Base-by-base conservation (phyloP, 1,140 invertebrate species). In the Bombus pyrosoma region DNA sequence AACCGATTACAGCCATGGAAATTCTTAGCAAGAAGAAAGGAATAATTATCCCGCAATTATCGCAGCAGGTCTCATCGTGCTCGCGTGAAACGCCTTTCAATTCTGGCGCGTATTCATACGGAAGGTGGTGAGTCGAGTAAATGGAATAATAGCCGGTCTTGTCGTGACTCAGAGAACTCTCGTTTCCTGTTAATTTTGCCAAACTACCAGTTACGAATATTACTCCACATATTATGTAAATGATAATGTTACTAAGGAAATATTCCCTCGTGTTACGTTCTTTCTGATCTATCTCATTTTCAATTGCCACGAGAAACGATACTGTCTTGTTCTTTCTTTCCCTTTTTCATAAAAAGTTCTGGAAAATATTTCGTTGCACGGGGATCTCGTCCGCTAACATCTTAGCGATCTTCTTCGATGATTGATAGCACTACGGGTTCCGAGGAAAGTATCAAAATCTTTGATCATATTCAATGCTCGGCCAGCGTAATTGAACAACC, bases 41-140 rank as follows among this genome's bases (percentile, higher is more conserved):
- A 87, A 87, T 90, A 90, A 91, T 90, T 90, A 89, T 91, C 85
- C 78, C 69, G 69, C 74, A 87, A 90, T 90, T 89, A 87, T 86
- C 39, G 53, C 81, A 75, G 80, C 59, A 59, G 59, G 53, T 90
- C 62, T 77, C 89, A 69, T 76, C 66, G 73, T 78, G 62, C n/a
- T n/a, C 32, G 47, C 57, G 34, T 39, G 62, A 47, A 82, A 80
- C 85, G 77, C 41, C 75, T 43, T 43, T 73, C 77, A 59, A 72
- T 85, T 59, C 57, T n/a, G 34, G 15, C 69, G 39, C 28, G 78
- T 22, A 72, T 79, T 77, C 62, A 57, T 83, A 57, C 81, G 41
- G 66, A 81, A 81, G 59, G 78, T 74, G 59, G 43, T 66, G 34
- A 62, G 39, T 73, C n/a, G 47, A 37, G 68, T 43, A 81, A 81